Evolutionary conservation across 2,113 vertebrate genomes (phyloP).

Genomic region (Chionomys nivalis): DNA sequence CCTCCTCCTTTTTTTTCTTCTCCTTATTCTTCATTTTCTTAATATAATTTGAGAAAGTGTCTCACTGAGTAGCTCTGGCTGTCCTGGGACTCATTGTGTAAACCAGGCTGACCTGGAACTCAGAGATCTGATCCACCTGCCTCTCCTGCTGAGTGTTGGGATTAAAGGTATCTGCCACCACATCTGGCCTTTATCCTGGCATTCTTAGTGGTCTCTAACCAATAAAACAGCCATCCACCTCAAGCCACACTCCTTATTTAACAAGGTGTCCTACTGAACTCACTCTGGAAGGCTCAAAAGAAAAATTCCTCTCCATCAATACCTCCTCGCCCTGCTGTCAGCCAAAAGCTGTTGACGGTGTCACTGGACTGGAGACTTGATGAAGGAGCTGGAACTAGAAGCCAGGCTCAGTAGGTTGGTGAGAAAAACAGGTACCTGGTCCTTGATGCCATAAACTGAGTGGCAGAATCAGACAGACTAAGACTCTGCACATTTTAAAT

Average conservation of each 20-base stretch:
- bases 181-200: not conserved
- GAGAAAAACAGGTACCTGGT: not conserved
- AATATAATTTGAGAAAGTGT: not conserved
- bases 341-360: not conserved
- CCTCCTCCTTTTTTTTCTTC: too few relatives aligned
- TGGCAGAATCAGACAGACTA: not conserved
- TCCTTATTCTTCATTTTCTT: too few relatives aligned
- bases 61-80: not conserved
- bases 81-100: not conserved
- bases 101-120: not conserved
- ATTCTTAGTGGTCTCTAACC: not conserved
- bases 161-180: not conserved
- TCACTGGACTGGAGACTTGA: fast-evolving
- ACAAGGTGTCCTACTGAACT: not conserved
- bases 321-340: not conserved
- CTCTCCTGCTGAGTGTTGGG: not conserved
- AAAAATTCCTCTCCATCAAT: not conserved
- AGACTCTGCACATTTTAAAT: not conserved
- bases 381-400: not conserved
- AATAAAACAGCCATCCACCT: not conserved
- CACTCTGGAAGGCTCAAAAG: not conserved
- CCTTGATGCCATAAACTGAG: not conserved
- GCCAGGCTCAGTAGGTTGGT: not conserved
- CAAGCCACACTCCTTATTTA: fast-evolving
- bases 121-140: not conserved